Evolutionary conservation across 2,113 vertebrate genomes (phyloP), one percentile per base, ranked within the genome.

Genomic region (Thomomys bottae): DNA sequence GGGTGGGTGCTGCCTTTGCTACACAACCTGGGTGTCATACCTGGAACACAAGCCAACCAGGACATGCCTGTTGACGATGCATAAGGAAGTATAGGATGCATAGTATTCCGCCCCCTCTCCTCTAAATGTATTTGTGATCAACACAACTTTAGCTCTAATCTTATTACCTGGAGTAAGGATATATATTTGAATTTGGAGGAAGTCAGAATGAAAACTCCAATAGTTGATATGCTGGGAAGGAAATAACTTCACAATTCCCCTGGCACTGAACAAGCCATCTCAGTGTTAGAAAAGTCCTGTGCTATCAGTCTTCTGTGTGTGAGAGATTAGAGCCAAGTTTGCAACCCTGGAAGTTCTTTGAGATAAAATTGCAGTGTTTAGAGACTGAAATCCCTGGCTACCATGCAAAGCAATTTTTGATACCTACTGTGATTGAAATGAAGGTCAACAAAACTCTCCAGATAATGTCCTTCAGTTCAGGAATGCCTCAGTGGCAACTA

Each of bases 391-490:
- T 88, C 87, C 72, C 67, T 45, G 20, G 70, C 80, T 86, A 32
- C 40, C 1, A 6, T 2, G 12, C 49, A 93, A 93, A 90, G 66
- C 71, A 91, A 90, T 92, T 78, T 92, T 89, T 79, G 82, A 75
- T 36, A 86, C 59, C 87, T 78, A 79, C 67, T 92, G 87, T 78
- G 89, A 91, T 66, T 49, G 79, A 93, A 81, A 94, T 96, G 80
- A 77, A 80, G 88, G 63, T 82, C 10, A 38, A n/a, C 12, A 78
- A 63, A 86, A 61, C 72, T 93, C 79, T 68, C 17, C 23, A 73
- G 32, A 83, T 28, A 34, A 59, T 23, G 24, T 49, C 21, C 8
- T 71, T 72, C 11, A n/a, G 40, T 61, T 83, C 34, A 63, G 18
- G 42, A 77, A 89, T 71, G 38, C 90, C 75, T 89, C 9, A 72